phyloP scores from a whole-genome alignment of 2,888 invertebrate species.

The Nephrocerus scutellatus region DNA sequence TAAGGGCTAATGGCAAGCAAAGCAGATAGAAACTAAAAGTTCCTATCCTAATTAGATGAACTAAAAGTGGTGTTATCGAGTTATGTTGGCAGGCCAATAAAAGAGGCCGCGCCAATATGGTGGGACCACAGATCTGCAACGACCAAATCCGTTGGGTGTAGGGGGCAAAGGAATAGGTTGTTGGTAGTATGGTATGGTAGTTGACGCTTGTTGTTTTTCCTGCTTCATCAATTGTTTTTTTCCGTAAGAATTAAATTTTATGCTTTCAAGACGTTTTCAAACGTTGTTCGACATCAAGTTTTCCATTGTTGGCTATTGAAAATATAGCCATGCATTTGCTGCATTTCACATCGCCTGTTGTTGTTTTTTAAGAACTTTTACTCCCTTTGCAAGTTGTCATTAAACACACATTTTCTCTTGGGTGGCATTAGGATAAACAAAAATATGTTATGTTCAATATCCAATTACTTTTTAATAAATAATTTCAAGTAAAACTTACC shows the following conservation, averaged over 20 bases:
- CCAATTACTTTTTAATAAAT: conserved; percentile 5
- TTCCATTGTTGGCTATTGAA: conserved; percentile 6
- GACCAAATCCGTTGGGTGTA: too few species aligned
- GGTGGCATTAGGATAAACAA: conserved; percentile 4
- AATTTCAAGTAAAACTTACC: conserved; percentile 5
- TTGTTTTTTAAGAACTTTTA: conserved; percentile 4
- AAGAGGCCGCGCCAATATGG: too few species aligned
- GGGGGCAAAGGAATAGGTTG: too few species aligned
- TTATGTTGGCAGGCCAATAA: too few species aligned
- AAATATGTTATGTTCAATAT: conserved; percentile 1
- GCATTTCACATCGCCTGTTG: background rate
- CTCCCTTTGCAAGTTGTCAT: conserved; percentile 1
- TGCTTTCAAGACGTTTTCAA: conserved; percentile 7
- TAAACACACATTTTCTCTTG: conserved; percentile 5
- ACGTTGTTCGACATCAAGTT: conserved; percentile 5
- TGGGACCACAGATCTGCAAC: too few species aligned
- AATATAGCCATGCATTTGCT: conserved; percentile 6
- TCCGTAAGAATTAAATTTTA: conserved; percentile 5
- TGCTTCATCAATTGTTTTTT: conserved; percentile 5
- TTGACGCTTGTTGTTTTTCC: conserved; percentile 3
- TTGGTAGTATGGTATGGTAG: too few species aligned
- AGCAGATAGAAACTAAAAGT: too few species aligned
- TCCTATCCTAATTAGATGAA: too few species aligned
- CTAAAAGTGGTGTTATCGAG: too few species aligned
- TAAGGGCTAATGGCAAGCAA: too few species aligned